Base-by-base conservation (phyloP, 1,140 invertebrate species). In the Eumaeus atala region DNA sequence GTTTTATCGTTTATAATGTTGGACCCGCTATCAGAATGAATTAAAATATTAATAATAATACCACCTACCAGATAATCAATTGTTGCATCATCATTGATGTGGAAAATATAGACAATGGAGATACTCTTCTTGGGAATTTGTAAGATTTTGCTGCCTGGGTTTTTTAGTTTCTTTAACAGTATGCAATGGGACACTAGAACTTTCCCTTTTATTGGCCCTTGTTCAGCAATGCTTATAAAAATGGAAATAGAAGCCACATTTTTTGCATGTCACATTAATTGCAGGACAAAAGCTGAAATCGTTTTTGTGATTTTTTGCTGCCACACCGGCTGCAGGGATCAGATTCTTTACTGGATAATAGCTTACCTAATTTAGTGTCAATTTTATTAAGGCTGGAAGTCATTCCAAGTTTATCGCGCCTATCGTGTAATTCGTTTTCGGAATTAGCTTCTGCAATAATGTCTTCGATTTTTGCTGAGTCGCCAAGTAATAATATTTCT, bases 1-100 rank as follows among this genome's bases (percentile, higher is more conserved):
- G 62, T 64, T 53, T 54, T 57, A 21, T 71, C 61, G 9, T 48
- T 62, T 9, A 71, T 61, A 14, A 73, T 40, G 49, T 69, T 71
- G 4, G 12, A 55, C 56, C 56, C 66, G 52, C 61, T 56, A 8
- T 66, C 68, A 28, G 68, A 69, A 48, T 71, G 66, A 9, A 74
- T 67, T 37, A 70, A 37, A 58, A 65, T 61, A 5, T 64, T 49
- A 12, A 64, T 56, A 5, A 47, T 48, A 3, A 64, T 50, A 7
- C 58, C 58, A 9, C 68, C 63, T 28, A 71, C 12, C 11, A 44
- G 9, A 47, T 64, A 69, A 5, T 38, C 54, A 16, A 71, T 56
- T 14, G 34, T 50, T 2, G 12, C 44, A 17, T 66, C 55, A 11
- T 58, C 52, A 36, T 71, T 61, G 5, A 68, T 42, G 16, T 66